A percentile compares a stretch with the other conserved stretches of the same genome.
Evolutionary conservation across 2,113 vertebrate species (phyloP).

Genomic region (Macrotis lagotis): DNA sequence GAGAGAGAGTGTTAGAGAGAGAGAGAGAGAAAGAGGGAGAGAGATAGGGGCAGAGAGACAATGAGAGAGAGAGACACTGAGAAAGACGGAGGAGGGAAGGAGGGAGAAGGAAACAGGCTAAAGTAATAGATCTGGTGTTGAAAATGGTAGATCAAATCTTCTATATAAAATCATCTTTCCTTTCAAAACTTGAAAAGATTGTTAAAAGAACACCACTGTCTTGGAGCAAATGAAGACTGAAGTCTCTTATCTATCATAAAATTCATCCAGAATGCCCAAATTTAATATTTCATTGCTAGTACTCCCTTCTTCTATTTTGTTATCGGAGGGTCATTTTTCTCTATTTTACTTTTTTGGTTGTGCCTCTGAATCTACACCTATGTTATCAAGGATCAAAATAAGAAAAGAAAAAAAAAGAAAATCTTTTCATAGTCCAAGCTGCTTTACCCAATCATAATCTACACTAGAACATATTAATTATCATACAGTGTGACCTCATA

Average conservation of each 20-base stretch:
- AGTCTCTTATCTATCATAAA: neutral
- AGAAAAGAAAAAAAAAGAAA: neutral
- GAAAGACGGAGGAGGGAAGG: too few species aligned
- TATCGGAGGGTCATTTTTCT: neutral
- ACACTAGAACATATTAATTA: neutral
- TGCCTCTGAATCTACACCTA: neutral
- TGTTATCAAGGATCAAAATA: neutral
- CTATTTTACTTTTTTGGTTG: neutral
- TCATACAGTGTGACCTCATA: neutral
- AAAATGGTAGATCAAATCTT: neutral
- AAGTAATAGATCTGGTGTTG: neutral
- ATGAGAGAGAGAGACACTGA: too few species aligned
- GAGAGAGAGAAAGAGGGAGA: too few species aligned
- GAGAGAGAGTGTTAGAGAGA: too few species aligned
- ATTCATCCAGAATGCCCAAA: neutral
- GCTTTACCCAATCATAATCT: neutral
- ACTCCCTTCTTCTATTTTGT: rapidly evolving
- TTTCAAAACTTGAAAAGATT: neutral
- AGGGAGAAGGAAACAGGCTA: too few species aligned
- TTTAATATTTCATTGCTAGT: neutral
- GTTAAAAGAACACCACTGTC: neutral
- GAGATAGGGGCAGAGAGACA: too few species aligned
- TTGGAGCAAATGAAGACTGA: neutral
- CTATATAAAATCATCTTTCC: neutral
- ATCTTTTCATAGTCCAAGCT: neutral